Percentiles rank a stretch among this genome's conserved stretches.
phyloP scores from a whole-genome alignment of 1,140 invertebrate genomes.

The Potamilus streckersoni region DNA sequence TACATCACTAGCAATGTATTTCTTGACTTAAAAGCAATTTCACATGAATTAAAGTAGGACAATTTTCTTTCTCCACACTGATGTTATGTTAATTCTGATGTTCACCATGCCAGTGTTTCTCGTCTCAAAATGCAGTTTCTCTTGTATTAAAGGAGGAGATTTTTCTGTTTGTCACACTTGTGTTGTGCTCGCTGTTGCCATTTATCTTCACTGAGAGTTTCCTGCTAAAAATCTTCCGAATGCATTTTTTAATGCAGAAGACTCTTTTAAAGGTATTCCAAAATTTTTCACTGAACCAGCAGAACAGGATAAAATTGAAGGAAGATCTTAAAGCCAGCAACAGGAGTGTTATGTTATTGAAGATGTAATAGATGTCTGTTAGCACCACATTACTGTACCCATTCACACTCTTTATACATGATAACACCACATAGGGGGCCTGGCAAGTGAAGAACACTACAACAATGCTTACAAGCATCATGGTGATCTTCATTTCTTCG shows the following conservation, averaged over 20 bases:
- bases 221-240: constrained; percentile 18
- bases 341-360: constrained; percentile 57
- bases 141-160: constrained; percentile 47
- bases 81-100: no score
- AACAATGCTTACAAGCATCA: constrained; percentile 81
- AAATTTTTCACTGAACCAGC: constrained; percentile 83
- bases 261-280: constrained; percentile 78
- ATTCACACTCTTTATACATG: constrained; percentile 67
- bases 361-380: constrained; percentile 4
- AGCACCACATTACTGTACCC: background rate
- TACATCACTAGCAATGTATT: no score
- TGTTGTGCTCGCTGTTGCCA: constrained; percentile 35
- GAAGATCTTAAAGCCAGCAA: constrained; percentile 78
- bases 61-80: no score
- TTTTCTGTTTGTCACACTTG: constrained; percentile 40
- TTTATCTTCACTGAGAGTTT: constrained; percentile 13
- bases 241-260: constrained; percentile 69
- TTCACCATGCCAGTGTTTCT: background rate
- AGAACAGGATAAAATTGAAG: constrained; percentile 82
- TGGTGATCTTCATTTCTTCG: constrained; percentile 77
- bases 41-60: no score
- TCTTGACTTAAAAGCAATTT: no score
- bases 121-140: constrained; percentile 46
- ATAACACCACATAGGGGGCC: constrained; percentile 68
- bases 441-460: constrained; percentile 81